Percentiles rank a stretch among this genome's conserved stretches.
Conservation (phyloP, 2,797 vertebrate genomes). For the Liparis tanakae region DNA sequence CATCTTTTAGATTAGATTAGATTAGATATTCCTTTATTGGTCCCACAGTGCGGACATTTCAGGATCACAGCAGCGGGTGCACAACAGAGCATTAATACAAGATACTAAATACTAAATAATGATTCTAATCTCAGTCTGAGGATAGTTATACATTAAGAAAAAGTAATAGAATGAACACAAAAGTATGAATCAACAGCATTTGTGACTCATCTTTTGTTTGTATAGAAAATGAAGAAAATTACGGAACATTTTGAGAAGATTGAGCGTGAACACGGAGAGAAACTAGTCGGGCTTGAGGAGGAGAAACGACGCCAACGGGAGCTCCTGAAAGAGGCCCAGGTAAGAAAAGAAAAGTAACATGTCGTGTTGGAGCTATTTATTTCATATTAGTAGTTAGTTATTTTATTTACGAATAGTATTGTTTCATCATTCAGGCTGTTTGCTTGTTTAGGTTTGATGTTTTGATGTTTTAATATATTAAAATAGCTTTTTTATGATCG, state of each 20-base stretch:
- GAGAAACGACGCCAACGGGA: slow-evolving; percentile 55
- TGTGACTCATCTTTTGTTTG: slow-evolving; percentile 14
- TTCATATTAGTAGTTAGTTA: too few species aligned
- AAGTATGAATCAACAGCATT: background rate
- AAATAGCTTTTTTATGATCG: too few species aligned
- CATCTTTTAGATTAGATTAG: too few species aligned
- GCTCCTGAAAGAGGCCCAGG: slow-evolving; percentile 65
- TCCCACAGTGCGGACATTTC: too few species aligned
- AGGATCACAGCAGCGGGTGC: too few species aligned
- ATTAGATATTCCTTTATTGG: too few species aligned
- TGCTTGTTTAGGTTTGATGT: too few species aligned
- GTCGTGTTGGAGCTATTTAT: too few species aligned
- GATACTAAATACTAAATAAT: background rate
- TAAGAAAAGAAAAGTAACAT: slow-evolving; percentile 39
- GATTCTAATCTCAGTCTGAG: slow-evolving; percentile 21
- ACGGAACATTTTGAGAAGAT: slow-evolving; percentile 42
- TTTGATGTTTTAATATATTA: too few species aligned
- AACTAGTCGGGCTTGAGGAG: slow-evolving; percentile 35
- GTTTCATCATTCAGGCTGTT: too few species aligned
- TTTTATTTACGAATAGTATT: too few species aligned
- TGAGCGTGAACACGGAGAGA: slow-evolving; percentile 46
- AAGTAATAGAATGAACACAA: background rate
- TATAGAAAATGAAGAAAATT: slow-evolving; percentile 58
- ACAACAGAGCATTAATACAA: too few species aligned
- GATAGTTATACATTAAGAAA: background rate